Evolutionary conservation across 1,140 invertebrate genomes (phyloP).

Genomic region (Galleria mellonella): DNA sequence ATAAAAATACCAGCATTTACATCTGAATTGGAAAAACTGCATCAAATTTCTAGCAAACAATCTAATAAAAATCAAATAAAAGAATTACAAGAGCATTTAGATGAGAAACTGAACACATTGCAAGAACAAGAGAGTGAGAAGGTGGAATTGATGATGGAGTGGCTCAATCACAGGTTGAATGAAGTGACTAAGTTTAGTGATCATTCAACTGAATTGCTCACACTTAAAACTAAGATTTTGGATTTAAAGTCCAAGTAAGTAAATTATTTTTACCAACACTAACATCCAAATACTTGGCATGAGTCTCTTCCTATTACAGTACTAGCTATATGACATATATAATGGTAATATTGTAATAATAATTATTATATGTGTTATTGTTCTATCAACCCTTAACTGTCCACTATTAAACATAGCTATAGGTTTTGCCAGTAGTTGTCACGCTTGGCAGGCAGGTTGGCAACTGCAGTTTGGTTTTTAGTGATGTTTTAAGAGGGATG

Average conservation of each 20-base stretch:
- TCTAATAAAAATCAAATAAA: conserved; percentile 31
- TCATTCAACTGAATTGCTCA: conserved; percentile 45
- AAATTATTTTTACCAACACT: not conserved
- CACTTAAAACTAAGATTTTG: conserved; percentile 47
- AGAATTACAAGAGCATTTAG: conserved; percentile 40
- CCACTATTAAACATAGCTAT: no score
- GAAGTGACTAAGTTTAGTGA: conserved; percentile 42
- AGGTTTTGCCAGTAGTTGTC: no score
- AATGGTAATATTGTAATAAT: no score
- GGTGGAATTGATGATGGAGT: conserved; percentile 58
- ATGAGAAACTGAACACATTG: conserved; percentile 47
- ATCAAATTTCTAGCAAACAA: conserved; percentile 23
- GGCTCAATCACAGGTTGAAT: conserved; percentile 46
- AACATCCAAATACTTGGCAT: no score
- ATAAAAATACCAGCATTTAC: conserved; percentile 38
- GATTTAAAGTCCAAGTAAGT: conserved; percentile 60
- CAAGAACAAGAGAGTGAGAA: conserved; percentile 55
- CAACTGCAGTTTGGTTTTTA: no score
- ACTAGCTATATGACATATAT: no score
- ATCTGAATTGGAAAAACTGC: conserved; percentile 41
- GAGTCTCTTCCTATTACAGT: no score
- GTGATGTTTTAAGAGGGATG: no score
- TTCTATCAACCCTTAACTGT: no score
- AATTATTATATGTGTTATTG: no score
- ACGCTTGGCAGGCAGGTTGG: no score